phyloP scores from a whole-genome alignment of 2,797 vertebrate genomes.

The Schizopygopsis malacanthus region DNA sequence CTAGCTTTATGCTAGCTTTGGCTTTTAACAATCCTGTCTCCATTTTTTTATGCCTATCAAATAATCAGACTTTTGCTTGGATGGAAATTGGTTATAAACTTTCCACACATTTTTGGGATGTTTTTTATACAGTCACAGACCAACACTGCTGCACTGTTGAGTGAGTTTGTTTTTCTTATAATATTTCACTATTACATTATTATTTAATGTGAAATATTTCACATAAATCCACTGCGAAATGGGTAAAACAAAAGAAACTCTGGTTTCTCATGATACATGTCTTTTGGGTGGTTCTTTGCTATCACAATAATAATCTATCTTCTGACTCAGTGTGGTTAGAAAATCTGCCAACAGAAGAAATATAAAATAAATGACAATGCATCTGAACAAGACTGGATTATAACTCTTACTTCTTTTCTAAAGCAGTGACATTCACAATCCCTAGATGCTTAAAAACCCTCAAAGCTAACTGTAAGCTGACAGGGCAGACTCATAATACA shows the following conservation, averaged over 20 bases:
- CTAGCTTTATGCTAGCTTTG: constrained; percentile 6
- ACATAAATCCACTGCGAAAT: neutral
- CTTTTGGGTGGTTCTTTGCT: neutral
- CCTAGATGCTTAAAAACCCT: constrained; percentile 21
- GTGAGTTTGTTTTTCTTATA: no score
- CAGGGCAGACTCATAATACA: constrained; percentile 9
- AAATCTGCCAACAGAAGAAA: constrained; percentile 1
- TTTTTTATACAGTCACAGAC: neutral
- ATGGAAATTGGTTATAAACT: constrained; percentile 6
- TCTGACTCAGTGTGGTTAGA: neutral
- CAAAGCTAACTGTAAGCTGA: constrained; percentile 32
- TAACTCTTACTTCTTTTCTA: constrained; percentile 2
- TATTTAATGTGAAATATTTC: neutral
- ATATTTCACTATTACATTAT: neutral
- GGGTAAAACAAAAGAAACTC: neutral
- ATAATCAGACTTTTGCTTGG: constrained; percentile 2
- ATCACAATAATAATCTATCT: neutral
- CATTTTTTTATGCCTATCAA: constrained; percentile 1
- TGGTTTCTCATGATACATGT: neutral
- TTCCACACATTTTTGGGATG: neutral
- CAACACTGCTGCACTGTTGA: neutral
- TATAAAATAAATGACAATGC: neutral
- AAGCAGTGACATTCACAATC: constrained; percentile 21
- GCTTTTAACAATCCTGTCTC: neutral
- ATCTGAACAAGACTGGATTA: neutral